These are phyloP conservation scores for Acinonyx jubatus DNA, from an alignment of 2,113 vertebrate species.

Conservation along the genomic window DNA sequence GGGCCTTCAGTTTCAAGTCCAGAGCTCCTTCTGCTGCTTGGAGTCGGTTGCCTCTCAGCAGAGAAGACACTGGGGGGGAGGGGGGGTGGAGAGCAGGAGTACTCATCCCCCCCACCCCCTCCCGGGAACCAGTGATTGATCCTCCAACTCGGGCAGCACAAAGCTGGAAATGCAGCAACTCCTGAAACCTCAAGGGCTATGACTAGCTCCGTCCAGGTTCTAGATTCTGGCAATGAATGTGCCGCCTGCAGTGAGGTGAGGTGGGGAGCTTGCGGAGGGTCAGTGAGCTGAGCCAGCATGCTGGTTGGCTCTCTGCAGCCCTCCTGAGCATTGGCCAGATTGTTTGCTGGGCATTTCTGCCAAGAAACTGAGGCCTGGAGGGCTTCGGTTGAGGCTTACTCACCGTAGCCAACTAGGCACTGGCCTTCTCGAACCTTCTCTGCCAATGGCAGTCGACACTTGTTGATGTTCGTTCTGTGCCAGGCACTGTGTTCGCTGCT, in stretches of 20 bases:
- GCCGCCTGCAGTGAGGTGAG: not conserved
- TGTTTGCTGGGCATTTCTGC: not conserved
- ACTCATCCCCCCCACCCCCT: rapidly evolving
- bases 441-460: not conserved
- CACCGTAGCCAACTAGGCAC: not conserved
- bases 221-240: not conserved
- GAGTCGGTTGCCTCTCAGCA: not conserved
- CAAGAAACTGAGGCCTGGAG: not conserved
- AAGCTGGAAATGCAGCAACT: not conserved
- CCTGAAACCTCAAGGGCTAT: not conserved
- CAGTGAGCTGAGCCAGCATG: not conserved
- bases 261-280: not conserved
- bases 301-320: not conserved
- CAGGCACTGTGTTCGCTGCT: not conserved
- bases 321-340: not conserved
- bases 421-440: not conserved
- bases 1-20: not conserved
- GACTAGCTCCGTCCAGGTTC: rapidly evolving
- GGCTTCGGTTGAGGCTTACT: not conserved
- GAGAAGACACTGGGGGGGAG: not conserved
- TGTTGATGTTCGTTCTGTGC: not conserved
- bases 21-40: not conserved
- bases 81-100: too few species aligned
- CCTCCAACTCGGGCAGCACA: not conserved
- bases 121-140: not conserved